These are phyloP conservation scores for Arnoldichthys spilopterus DNA, from an alignment of 2,797 vertebrate species.

Conservation along the genomic window DNA sequence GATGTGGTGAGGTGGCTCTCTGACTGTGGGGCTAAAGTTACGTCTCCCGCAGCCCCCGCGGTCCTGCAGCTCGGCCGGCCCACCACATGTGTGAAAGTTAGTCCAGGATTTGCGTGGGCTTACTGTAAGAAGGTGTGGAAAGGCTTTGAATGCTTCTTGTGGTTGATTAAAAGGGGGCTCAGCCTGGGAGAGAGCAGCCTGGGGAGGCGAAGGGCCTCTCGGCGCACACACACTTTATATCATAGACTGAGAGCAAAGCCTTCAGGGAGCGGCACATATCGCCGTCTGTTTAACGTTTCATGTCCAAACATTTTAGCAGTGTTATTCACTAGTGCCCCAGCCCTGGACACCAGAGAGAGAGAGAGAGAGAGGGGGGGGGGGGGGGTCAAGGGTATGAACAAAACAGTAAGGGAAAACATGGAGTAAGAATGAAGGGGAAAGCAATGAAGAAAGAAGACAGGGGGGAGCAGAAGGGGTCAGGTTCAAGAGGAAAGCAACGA, in stretches of 20 bases:
- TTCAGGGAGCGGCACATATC: slow-evolving; percentile 65
- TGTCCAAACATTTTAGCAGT: slow-evolving; percentile 64
- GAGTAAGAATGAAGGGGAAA: not conserved
- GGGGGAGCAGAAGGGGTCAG: not conserved
- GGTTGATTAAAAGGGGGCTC: slow-evolving; percentile 55
- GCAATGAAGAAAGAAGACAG: not conserved
- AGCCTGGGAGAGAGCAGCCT: slow-evolving; percentile 19
- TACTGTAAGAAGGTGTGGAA: slow-evolving; percentile 66
- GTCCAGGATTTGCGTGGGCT: slow-evolving; percentile 58
- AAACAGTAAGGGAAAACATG: slow-evolving; percentile 9
- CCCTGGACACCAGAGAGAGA: slow-evolving; percentile 34
- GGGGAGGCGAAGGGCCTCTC: slow-evolving; percentile 30
- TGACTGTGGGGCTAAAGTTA: slow-evolving; percentile 56
- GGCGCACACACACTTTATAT: slow-evolving; percentile 28
- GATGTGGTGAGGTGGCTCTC: slow-evolving; percentile 58
- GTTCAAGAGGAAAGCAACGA: slow-evolving; percentile 19
- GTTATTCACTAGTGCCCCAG: slow-evolving; percentile 48
- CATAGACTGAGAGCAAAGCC: slow-evolving; percentile 31
- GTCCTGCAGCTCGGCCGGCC: slow-evolving; percentile 21
- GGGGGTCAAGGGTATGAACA: slow-evolving; percentile 29
- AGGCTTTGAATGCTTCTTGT: slow-evolving; percentile 54
- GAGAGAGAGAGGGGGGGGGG: slow-evolving; percentile 25
- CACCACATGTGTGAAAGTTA: slow-evolving; percentile 58
- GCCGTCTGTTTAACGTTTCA: slow-evolving; percentile 65
- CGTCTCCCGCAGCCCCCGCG: slow-evolving; percentile 28